Evolutionary conservation across 2,797 vertebrate species (phyloP), one percentile per base, ranked within the genome.

Genomic region (Danionella dracula): DNA sequence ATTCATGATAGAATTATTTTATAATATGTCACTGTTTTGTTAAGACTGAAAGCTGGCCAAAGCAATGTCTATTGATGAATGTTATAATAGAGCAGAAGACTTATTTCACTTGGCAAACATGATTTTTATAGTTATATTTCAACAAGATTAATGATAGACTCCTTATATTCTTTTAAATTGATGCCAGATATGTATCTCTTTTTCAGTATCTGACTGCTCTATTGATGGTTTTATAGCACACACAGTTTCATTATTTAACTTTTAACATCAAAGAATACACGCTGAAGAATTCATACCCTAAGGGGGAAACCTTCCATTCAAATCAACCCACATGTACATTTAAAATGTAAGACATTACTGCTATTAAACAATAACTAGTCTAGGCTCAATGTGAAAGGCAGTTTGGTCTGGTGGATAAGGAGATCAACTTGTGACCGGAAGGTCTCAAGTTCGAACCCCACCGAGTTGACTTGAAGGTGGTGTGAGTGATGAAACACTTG

Each of bases 121-220:
- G n/a, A n/a, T 27, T 27, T 27, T 27, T 27, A 35, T 16, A 7
- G 31, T 1, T 35, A 23, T 46, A 29, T 35, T 23, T 9, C 1
- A 8, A 12, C 16, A 10, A 27, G 40, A 56, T 12, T 15, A 53
- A 41, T 66, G 31, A 59, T 71, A 51, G 13, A 61, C 13, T 66
- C 2, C 37, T 37, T 67, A 57, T 69, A 27, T 60, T 32, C 12
- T n/a, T 27, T 19, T 1, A n/a, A 67, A 23, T 60, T 41, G 42
- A 13, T 58, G 58, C 45, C 55, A 40, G 15, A 48, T 20, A 45
- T 40, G 29, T 0, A 29, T 61, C 54, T 31, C 60, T 76, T 76
- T 77, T 54, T 45, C 59, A 7, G 27, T 35, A 20, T 41, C 11
- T 50, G 8, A 11, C 16, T 10, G 8, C 2, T 35, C 5, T 5